Evolutionary conservation across 2,888 invertebrate genomes (phyloP), one percentile per base, ranked within the genome.

Genomic region (Ennomos erosarius): DNA sequence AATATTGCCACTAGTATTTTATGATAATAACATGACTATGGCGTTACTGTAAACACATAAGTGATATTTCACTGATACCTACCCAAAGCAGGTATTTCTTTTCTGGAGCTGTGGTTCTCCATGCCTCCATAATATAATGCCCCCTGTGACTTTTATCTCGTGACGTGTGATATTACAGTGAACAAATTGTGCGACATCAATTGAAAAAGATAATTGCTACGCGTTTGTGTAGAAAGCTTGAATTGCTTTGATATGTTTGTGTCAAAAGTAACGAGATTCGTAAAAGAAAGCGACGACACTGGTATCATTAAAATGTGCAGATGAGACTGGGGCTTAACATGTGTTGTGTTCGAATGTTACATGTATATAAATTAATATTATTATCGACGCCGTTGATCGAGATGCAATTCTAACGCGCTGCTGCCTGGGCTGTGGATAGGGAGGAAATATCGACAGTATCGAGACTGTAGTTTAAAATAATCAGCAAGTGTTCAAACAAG

Each of bases 291-390:
- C 6, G 26, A 26, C 26, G 26, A 26, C 26, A 26, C 26, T 26
- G 26, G 26, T 26, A 26, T 26, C 26, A 26, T 26, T 26, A 26
- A 26, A 26, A 26, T 26, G 26, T 5, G 26, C 6, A 26, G 4
- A 26, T 26, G 26, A 26, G 5, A 26, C 26, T 26, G 26, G 26
- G 26, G 26, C 5, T 26, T 26, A 26, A 26, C 26, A 26, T 26
- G 26, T 26, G 26, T 26, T 26, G 26, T 26, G 26, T 26, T 6
- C 3, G 26, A 26, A 26, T 5, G 4, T 26, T 6, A 26, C 26
- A 26, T 6, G 26, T n/a, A n/a, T n/a, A n/a, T n/a, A n/a, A 88
- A 89, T 90, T 88, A 89, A 87, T n/a, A n/a, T n/a, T n/a, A 88
- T 87, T 86, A 88, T 87, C 81, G 81, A 71, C 71, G 70, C 74